Evolutionary conservation across 2,888 invertebrate genomes (phyloP).

Genomic region (Stenodera caucasica): DNA sequence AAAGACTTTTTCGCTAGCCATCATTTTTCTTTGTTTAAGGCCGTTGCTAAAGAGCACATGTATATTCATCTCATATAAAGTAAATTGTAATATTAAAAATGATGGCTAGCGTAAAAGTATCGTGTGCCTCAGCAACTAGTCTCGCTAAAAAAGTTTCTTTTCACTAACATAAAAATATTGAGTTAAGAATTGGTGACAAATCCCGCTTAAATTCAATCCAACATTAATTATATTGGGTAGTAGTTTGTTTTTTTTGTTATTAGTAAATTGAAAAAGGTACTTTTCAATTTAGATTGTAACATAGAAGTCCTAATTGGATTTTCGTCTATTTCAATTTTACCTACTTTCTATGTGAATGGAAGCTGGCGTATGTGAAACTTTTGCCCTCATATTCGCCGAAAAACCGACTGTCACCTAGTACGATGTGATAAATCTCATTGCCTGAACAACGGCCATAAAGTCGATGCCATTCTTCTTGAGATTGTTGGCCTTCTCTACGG

Average conservation of each 20-base stretch:
- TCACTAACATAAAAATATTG: too few relatives aligned
- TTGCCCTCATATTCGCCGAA: conserved; percentile 99
- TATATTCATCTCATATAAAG: too few relatives aligned
- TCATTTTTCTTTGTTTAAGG: too few relatives aligned
- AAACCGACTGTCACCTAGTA: conserved; percentile 91
- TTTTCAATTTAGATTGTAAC: background rate
- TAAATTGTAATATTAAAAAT: too few relatives aligned
- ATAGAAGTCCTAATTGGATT: conserved; percentile 8
- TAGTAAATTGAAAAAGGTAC: background rate
- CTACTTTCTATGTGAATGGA: conserved; percentile 98
- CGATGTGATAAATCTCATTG: conserved; percentile 98
- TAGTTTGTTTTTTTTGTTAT: background rate
- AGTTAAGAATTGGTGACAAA: too few relatives aligned
- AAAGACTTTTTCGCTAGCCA: too few relatives aligned
- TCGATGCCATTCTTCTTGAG: conserved; percentile 97
- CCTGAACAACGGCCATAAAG: conserved; percentile 98
- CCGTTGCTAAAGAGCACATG: too few relatives aligned
- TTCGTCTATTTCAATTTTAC: conserved; percentile 44
- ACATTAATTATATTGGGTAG: too few relatives aligned
- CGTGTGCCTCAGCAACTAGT: too few relatives aligned
- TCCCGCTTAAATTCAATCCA: background rate
- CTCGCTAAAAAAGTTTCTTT: too few relatives aligned
- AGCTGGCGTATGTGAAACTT: conserved; percentile 99
- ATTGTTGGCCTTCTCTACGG: conserved; percentile 88
- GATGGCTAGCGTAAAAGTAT: too few relatives aligned